Base-by-base conservation (phyloP, 2,888 invertebrate species). In the Emesis furor region DNA sequence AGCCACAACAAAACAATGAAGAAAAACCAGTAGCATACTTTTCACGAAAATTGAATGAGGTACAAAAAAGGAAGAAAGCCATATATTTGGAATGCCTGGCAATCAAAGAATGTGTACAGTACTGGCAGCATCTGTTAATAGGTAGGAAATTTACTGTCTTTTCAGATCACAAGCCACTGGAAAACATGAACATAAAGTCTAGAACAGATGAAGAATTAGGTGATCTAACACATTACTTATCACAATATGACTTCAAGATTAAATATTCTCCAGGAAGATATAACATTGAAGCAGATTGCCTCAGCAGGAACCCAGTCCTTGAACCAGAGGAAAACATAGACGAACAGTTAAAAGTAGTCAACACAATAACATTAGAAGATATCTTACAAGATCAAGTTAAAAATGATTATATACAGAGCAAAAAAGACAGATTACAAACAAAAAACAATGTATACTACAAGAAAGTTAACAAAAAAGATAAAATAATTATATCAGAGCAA, bases 141-240 rank as follows among this genome's bases (percentile, higher is more conserved):
- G 39, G 39, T 39, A 39, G 39, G 8, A 39, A 39, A 39, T 39
- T 39, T 39, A 39, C 39, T 39, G 39, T 39, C 39, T 39, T 39
- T 39, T 39, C 39, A 8, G 39, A 39, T 39, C 39, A 39, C 8
- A 39, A 39, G 39, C 39, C 39, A 39, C 39, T 39, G 8, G 39
- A 39, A 68, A 89, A 89, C 17, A 68, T 89, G 71, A 89, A 90
- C 65, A 76, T 90, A 8, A 89, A 76, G 69, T 65, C 85, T 12
- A 89, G 89, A 81, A 87, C 89, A 3, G 90, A 90, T 55, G 89
- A 89, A 67, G 89, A 89, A 78, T 55, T 89, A 24, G 90, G 88
- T 4, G 88, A 89, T 83, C 24, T 90, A 2, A 81, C 88, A 51
- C n/a, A 37, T 39, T 79, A 74, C 59, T 37, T 81, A 46, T 81